Base-by-base conservation (phyloP, 2,797 vertebrate genomes). In the Lithobates pipiens region DNA sequence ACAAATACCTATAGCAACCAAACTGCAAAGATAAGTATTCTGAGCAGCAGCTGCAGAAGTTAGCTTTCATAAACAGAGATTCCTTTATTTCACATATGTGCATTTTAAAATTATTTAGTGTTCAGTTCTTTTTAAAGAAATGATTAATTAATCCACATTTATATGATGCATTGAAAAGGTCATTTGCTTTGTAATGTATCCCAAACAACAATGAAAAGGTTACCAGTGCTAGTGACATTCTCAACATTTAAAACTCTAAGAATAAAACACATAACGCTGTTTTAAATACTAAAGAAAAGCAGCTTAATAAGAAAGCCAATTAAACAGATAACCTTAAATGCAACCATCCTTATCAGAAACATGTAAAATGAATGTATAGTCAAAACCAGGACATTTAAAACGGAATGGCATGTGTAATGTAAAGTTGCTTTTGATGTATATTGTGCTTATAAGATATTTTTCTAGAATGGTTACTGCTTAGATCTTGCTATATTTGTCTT, bases 201-300 rank as follows among this genome's bases (percentile, higher is more conserved):
- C 34, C 3, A 72, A 72, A 72, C 70, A 72, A 39, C 70, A 72
- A 72, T 44, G 36, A 42, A 72, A 72, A 72, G 70, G 70, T 72
- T 72, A 72, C 70, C 70, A 23, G 21, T 39, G 70, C 34, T 72
- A n/a, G 36, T 42, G 70, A 72, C 36, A 72, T 42, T 21, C 36
- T 42, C 10, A 72, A 27, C 36, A 42, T 42, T 72, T n/a, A 72
- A 72, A 72, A 72, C 8, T 23, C 2, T 2, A 72, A 39, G 18
- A 42, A 72, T 39, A 72, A 42, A 42, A 61, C 6, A 61, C 21
- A 61, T 61, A n/a, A 61, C 11, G 29, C n/a, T 39, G 10, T n/a
- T 39, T 42, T 72, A 42, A 42, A 72, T 72, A 42, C 18, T 21
- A 39, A 72, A 72, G 23, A 72, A 71, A 72, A 42, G 70, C 39